Conservation (phyloP, 2,888 invertebrate species). For the Alloplasta piceator region DNA sequence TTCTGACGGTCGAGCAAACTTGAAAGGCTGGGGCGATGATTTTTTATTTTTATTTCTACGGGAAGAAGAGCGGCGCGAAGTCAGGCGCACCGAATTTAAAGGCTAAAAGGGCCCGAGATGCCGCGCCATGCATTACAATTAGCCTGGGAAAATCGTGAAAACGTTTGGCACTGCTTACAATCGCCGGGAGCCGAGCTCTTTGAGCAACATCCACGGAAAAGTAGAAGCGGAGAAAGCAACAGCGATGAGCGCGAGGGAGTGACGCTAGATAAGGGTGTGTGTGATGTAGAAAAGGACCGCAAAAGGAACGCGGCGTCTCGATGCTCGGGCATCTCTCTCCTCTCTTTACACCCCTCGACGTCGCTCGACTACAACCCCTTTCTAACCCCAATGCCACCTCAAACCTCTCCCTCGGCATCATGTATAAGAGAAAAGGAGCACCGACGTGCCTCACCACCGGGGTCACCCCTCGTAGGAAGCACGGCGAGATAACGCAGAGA, state of each 20-base stretch:
- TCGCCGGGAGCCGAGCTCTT: constrained; percentile 22
- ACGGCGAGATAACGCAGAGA: constrained; percentile 81
- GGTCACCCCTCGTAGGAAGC: constrained; percentile 74
- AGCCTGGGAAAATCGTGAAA: constrained; percentile 82
- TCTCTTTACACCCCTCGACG: constrained; percentile 57
- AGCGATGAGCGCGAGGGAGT: constrained; percentile 26
- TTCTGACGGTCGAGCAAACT: constrained; percentile 51
- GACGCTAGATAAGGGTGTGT: constrained; percentile 8
- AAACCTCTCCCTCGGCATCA: constrained; percentile 37
- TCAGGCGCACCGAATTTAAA: constrained; percentile 73
- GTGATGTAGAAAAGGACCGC: constrained; percentile 19
- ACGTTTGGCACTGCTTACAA: constrained; percentile 71
- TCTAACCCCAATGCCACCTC: constrained; percentile 44
- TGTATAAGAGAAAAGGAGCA: constrained; percentile 55
- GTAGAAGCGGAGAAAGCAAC: constrained; percentile 35
- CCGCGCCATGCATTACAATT: constrained; percentile 83
- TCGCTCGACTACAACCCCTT: constrained; percentile 48
- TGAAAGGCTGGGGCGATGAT: constrained; percentile 18
- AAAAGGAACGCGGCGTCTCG: constrained; percentile 50
- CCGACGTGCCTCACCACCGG: constrained; percentile 73
- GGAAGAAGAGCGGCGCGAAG: constrained; percentile 37
- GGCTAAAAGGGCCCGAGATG: constrained; percentile 76
- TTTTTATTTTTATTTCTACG: too few relatives aligned
- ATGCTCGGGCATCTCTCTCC: constrained; percentile 51
- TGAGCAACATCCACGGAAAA: constrained; percentile 32